Base-by-base conservation (phyloP, 1,140 invertebrate species). In the Drosophila pseudoananassae region DNA sequence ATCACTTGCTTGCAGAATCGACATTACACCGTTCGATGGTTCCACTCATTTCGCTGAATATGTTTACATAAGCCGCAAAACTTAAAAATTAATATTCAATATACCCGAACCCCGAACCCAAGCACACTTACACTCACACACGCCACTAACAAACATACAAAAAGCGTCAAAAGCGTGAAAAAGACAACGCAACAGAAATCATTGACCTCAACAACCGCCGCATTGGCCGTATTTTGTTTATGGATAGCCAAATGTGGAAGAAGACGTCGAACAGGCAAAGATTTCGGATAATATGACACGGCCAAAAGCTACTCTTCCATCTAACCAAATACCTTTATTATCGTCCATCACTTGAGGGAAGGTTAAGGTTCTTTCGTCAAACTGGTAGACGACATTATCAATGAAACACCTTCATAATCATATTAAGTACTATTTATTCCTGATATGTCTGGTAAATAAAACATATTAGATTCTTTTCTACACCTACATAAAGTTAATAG, bases 131-230 rank as follows among this genome's bases (percentile, higher is more conserved):
- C 12, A 46, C 23, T 25, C 25, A 17, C 51, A 55, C 10, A 17
- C 15, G 5, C 27, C 27, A 43, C 49, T 40, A 51, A 20, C 43
- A 46, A 46, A 15, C 59, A 20, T 15, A 54, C 33, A 72, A 85
- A 76, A 77, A 84, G 74, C 69, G 78, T 82, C 57, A 81, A 82
- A 78, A 75, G 68, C 78, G 70, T 71, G 59, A 84, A 73, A 76
- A 82, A 83, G 60, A 82, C 73, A 82, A 77, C 78, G 73, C 71
- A 79, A 84, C 76, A 85, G 81, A 82, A 87, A 85, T 77, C 81
- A 82, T 85, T 85, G 81, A 85, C 81, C 81, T 85, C 82, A 78
- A 78, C 80, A 84, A 65, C 61, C 51, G 61, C 56, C 72, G 66
- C 80, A 79, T 83, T 84, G 71, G 80, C 80, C 80, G 72, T 76